A percentile compares a stretch with the other conserved stretches of the same genome.
Conservation (phyloP, 2,113 vertebrate genomes). For the Sturnus vulgaris region DNA sequence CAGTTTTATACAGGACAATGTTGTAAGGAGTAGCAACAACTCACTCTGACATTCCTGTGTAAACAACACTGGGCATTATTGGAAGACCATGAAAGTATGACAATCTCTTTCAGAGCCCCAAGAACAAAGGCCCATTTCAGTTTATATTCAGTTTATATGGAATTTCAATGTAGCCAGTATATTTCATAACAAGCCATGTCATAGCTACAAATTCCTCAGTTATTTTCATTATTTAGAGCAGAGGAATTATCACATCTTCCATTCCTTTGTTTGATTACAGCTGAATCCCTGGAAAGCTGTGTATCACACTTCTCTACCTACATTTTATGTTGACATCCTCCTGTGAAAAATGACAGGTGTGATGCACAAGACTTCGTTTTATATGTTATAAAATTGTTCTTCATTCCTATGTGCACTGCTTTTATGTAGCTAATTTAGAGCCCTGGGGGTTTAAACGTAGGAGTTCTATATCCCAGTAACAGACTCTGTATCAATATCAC, state of each 20-base stretch:
- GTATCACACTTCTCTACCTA: neutral
- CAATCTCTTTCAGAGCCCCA: neutral
- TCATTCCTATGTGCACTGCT: neutral
- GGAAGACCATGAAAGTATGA: neutral
- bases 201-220: neutral
- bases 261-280: neutral
- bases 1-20: neutral
- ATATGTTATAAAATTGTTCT: neutral
- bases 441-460: neutral
- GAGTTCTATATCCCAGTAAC: neutral
- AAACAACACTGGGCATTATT: neutral
- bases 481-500: neutral
- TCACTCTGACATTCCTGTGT: neutral
- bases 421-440: neutral
- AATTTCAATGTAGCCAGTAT: neutral
- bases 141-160: neutral
- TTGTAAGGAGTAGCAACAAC: neutral
- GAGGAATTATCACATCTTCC: neutral
- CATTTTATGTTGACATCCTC: neutral
- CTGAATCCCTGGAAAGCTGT: neutral
- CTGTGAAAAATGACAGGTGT: neutral
- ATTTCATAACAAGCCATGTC: neutral
- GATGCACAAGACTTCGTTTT: neutral
- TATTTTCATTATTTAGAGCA: neutral
- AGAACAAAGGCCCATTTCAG: neutral